Conservation (phyloP, 1,140 invertebrate species). For the Antheraea mylitta region DNA sequence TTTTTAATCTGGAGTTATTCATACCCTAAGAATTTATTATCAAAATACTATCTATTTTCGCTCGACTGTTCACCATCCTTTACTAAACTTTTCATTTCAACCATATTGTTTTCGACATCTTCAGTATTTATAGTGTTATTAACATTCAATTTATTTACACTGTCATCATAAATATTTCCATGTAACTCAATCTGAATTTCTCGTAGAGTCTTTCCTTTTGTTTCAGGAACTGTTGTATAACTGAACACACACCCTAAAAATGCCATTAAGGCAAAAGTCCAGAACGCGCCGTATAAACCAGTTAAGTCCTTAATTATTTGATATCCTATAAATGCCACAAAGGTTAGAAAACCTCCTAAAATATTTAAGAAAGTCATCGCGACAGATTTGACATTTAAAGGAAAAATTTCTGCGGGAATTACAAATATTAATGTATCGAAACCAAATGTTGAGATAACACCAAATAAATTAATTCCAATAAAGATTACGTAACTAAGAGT, state of each 20-base stretch:
- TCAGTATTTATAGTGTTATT: background rate
- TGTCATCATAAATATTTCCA: constrained; percentile 32
- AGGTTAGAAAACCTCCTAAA: constrained; percentile 63
- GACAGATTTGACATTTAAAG: constrained; percentile 80
- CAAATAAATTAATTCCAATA: constrained; percentile 75
- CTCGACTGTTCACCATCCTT: background rate
- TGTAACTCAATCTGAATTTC: constrained; percentile 80
- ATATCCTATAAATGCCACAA: constrained; percentile 73
- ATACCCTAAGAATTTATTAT: too few species aligned
- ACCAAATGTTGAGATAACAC: constrained; percentile 78
- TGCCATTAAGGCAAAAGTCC: constrained; percentile 70
- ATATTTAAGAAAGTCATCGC: constrained; percentile 70
- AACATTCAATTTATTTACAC: background rate
- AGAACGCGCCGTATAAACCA: constrained; percentile 76
- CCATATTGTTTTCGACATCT: background rate
- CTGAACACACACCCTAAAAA: constrained; percentile 78
- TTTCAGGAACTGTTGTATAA: constrained; percentile 81
- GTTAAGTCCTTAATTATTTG: constrained; percentile 68
- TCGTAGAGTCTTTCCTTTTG: constrained; percentile 83
- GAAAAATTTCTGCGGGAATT: constrained; percentile 81
- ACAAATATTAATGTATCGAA: constrained; percentile 79
- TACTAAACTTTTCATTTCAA: background rate
- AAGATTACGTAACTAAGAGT: constrained; percentile 41
- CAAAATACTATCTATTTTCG: too few species aligned
- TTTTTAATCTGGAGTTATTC: too few species aligned